Conservation (phyloP, 2,888 invertebrate genomes). For the Crocallis elinguaria region DNA sequence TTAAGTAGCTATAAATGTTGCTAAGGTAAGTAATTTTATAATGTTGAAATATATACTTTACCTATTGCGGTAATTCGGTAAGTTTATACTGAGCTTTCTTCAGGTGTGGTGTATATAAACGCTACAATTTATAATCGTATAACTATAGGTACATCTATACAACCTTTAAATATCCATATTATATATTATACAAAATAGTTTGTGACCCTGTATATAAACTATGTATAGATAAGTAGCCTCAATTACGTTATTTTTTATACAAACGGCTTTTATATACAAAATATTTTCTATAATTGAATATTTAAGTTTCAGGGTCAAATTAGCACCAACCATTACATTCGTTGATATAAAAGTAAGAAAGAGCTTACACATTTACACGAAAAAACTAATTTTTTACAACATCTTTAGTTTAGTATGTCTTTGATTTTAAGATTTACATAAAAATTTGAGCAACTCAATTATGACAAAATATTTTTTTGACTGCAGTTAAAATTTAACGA, state of each 20-base stretch:
- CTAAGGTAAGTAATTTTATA: conserved; percentile 14
- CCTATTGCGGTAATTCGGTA: conserved; percentile 48
- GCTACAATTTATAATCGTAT: conserved; percentile 47
- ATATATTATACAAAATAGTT: conserved; percentile 68
- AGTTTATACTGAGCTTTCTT: conserved; percentile 75
- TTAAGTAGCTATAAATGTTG: neutral
- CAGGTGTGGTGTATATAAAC: conserved; percentile 81
- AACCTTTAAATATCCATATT: conserved; percentile 53
- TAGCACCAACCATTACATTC: conserved; percentile 66
- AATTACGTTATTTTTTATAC: conserved; percentile 60
- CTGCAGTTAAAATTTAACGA: neutral
- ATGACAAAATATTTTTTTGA: neutral
- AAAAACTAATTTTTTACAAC: too few relatives aligned
- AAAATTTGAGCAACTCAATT: neutral
- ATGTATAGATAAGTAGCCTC: conserved; percentile 69
- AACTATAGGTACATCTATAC: conserved; percentile 61
- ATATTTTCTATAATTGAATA: conserved; percentile 46
- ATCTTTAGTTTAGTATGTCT: neutral
- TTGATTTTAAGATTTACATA: neutral
- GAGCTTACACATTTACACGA: neutral
- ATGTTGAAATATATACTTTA: conserved; percentile 31
- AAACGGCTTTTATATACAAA: conserved; percentile 66
- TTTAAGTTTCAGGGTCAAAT: conserved; percentile 59
- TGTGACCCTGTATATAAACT: conserved; percentile 73
- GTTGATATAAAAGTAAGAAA: conserved; percentile 35